Evolutionary conservation across 2,797 vertebrate species (phyloP).

Genomic region (Psittacula derbiana): DNA sequence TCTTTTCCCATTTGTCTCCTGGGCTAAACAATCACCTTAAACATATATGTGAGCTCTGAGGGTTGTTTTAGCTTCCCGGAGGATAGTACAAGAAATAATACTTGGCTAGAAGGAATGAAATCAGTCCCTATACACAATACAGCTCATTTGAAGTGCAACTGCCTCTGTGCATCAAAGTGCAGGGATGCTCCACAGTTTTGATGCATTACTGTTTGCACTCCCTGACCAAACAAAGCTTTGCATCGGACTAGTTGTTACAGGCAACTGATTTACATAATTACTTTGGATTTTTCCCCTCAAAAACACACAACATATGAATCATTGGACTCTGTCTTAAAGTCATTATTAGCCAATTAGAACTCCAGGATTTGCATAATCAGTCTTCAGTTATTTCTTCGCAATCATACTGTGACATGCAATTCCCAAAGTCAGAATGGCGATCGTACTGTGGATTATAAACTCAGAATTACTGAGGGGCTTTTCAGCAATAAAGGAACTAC

Average conservation of each 20-base stretch:
- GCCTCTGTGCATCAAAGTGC: not conserved
- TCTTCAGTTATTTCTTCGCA: slow-evolving; percentile 54
- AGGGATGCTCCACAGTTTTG: not conserved
- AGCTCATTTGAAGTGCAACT: not conserved
- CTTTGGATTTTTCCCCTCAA: slow-evolving; percentile 23
- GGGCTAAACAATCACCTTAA: slow-evolving; percentile 47
- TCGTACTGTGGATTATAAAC: slow-evolving; percentile 18
- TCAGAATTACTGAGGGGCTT: slow-evolving; percentile 13
- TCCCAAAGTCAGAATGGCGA: not conserved
- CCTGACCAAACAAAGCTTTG: slow-evolving; percentile 44
- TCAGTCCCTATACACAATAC: not conserved
- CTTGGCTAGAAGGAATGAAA: not conserved
- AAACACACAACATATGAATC: slow-evolving; percentile 53
- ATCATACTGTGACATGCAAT: not conserved
- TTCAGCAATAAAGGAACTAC: slow-evolving; percentile 5
- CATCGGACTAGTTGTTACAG: slow-evolving; percentile 35
- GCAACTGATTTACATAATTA: slow-evolving; percentile 58
- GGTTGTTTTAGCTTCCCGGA: slow-evolving; percentile 59
- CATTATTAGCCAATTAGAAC: slow-evolving; percentile 66
- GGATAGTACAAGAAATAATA: slow-evolving; percentile 16
- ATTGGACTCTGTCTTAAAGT: slow-evolving; percentile 47
- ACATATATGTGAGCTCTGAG: slow-evolving; percentile 24
- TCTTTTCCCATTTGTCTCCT: slow-evolving; percentile 8
- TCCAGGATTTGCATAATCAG: slow-evolving; percentile 52
- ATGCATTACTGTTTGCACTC: not conserved